A percentile compares a stretch with the other conserved stretches of the same genome.
These are phyloP conservation scores for Agelaius tricolor DNA, from an alignment of 2,113 vertebrate species.

Conservation along the genomic window DNA sequence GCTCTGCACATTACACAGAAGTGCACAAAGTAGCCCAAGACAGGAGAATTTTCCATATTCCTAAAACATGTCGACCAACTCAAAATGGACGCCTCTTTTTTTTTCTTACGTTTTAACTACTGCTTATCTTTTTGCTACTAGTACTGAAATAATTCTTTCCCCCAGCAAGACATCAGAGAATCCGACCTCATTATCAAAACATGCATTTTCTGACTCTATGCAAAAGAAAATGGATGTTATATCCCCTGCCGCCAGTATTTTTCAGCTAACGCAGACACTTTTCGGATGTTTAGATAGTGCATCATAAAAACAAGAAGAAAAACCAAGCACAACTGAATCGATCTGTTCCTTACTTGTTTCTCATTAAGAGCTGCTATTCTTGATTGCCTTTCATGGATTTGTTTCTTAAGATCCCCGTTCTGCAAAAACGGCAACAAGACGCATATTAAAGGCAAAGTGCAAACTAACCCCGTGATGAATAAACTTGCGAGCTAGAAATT, in stretches of 20 bases:
- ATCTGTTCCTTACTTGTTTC: conserved; percentile 84
- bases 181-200: conserved; percentile 26
- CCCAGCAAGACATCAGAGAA: conserved; percentile 33
- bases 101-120: conserved; percentile 62
- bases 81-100: conserved; percentile 93
- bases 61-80: conserved; percentile 92
- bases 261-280: conserved; percentile 68
- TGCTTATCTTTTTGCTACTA: conserved; percentile 39
- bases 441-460: conserved; percentile 63
- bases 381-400: conserved; percentile 83
- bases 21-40: conserved; percentile 62
- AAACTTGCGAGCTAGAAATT: conserved; percentile 65
- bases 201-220: conserved; percentile 57
- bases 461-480: conserved; percentile 57
- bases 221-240: conserved; percentile 61
- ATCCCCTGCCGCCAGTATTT: conserved; percentile 20
- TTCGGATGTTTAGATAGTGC: conserved; percentile 69
- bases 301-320: conserved; percentile 40
- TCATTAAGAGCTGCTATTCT: conserved; percentile 85
- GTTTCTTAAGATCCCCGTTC: conserved; percentile 87
- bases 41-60: conserved; percentile 74
- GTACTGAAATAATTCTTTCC: conserved; percentile 26
- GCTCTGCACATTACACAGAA: conserved; percentile 26
- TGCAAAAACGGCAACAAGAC: conserved; percentile 75
- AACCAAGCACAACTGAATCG: conserved; percentile 39